phyloP scores from a whole-genome alignment of 2,113 vertebrate species.

The Telmatochromis brichardi region DNA sequence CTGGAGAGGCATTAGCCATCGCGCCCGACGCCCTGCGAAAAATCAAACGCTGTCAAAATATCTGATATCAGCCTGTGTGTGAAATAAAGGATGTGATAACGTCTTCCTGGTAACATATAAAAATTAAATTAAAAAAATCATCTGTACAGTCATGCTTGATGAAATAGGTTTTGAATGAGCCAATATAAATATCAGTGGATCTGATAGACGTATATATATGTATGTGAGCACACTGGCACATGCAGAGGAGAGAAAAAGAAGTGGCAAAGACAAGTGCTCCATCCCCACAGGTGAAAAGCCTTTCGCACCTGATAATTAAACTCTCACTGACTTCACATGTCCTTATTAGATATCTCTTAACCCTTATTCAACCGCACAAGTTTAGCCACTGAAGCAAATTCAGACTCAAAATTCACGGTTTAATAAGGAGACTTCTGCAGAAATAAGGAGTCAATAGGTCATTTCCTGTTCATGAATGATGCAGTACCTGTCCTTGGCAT shows the following conservation, averaged over 20 bases:
- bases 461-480: neutral
- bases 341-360: neutral
- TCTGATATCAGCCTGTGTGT: neutral
- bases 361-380: neutral
- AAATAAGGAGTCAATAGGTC: neutral
- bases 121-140: fast-evolving
- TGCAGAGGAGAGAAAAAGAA: neutral
- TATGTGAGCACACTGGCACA: neutral
- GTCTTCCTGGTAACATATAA: neutral
- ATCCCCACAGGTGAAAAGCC: neutral
- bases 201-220: too few relatives aligned
- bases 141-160: fast-evolving
- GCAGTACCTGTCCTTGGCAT: neutral
- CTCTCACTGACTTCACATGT: neutral
- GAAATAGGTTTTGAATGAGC: neutral
- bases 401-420: neutral
- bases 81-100: neutral
- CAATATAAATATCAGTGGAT: neutral
- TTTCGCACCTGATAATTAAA: neutral
- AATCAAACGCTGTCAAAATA: fast-evolving
- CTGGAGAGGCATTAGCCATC: slow-evolving; percentile 83
- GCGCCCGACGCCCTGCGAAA: slow-evolving; percentile 49
- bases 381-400: neutral
- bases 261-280: neutral
- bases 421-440: neutral